phyloP scores from a whole-genome alignment of 2,888 invertebrate species.

The Hirudinaria manillensis region DNA sequence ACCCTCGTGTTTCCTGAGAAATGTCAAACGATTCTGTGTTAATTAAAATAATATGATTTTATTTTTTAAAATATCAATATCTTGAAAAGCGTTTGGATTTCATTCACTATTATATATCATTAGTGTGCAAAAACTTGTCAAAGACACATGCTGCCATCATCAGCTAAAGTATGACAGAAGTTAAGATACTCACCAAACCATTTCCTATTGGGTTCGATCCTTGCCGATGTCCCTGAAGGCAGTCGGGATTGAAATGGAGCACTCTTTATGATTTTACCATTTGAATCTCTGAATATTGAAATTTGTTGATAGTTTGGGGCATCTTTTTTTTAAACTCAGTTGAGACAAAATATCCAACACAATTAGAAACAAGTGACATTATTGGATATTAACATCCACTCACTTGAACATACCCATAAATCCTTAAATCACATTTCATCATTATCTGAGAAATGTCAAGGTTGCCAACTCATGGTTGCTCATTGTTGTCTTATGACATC shows the following conservation, averaged over 20 bases:
- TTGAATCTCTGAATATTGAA: constrained; percentile 60
- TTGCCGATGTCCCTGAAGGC: constrained; percentile 78
- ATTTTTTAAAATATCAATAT: not conserved
- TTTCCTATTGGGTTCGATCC: constrained; percentile 92
- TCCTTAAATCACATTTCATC: too few species aligned
- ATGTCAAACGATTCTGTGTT: not conserved
- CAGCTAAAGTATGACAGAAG: not conserved
- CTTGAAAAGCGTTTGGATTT: not conserved
- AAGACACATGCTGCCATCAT: too few species aligned
- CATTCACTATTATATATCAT: not conserved
- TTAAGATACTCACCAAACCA: constrained; percentile 75
- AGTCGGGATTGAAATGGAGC: constrained; percentile 91
- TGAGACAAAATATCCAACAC: not conserved
- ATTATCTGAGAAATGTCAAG: too few species aligned
- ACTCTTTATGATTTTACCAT: constrained; percentile 79
- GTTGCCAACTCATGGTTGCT: too few species aligned
- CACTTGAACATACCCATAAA: too few species aligned
- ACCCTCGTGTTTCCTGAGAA: constrained; percentile 76
- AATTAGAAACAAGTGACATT: not conserved
- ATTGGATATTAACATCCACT: too few species aligned
- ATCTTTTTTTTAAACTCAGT: not conserved
- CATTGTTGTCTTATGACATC: too few species aligned
- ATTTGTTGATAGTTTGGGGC: not conserved
- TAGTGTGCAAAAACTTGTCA: too few species aligned
- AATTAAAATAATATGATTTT: not conserved